Evolutionary conservation across 2,797 vertebrate species (phyloP).

Genomic region (Liasis olivaceus): DNA sequence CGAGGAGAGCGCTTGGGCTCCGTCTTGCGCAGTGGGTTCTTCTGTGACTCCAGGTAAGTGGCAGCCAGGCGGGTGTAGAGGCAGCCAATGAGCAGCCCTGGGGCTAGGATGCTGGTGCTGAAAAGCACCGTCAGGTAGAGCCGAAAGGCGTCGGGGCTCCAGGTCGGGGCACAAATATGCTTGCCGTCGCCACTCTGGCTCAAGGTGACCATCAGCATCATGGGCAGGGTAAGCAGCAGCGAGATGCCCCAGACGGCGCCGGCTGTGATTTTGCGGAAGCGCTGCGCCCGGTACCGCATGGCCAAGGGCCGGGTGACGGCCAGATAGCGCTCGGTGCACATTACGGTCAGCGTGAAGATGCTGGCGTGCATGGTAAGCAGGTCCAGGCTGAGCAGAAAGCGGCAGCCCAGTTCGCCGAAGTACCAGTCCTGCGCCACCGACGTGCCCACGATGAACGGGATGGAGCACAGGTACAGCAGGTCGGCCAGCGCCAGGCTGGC

Average conservation of each 20-base stretch:
- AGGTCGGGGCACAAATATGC: slow-evolving; percentile 86
- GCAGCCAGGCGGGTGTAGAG: slow-evolving; percentile 85
- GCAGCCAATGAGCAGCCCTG: slow-evolving; percentile 87
- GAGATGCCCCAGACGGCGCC: slow-evolving; percentile 86
- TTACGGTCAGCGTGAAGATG: slow-evolving; percentile 90
- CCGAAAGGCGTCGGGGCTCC: slow-evolving; percentile 84
- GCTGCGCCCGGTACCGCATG: slow-evolving; percentile 78
- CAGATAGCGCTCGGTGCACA: slow-evolving; percentile 90
- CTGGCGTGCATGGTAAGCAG: slow-evolving; percentile 95
- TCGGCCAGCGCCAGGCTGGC: slow-evolving; percentile 90
- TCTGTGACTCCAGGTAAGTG: slow-evolving; percentile 87
- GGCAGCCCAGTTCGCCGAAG: slow-evolving; percentile 89
- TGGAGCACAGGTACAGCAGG: slow-evolving; percentile 91
- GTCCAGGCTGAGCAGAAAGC: slow-evolving; percentile 89
- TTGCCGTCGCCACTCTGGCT: slow-evolving; percentile 82
- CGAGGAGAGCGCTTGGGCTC: slow-evolving; percentile 81
- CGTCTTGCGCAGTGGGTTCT: slow-evolving; percentile 75
- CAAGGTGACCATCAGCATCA: slow-evolving; percentile 87
- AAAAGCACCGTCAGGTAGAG: slow-evolving; percentile 89
- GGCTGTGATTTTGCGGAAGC: slow-evolving; percentile 82
- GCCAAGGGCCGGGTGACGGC: slow-evolving; percentile 89
- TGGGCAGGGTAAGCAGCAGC: slow-evolving; percentile 84
- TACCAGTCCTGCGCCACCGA: slow-evolving; percentile 93
- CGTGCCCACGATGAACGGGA: slow-evolving; percentile 91
- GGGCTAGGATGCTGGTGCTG: slow-evolving; percentile 91